Conservation (phyloP, 1,140 invertebrate genomes). For the Macrostomum lignano region DNA sequence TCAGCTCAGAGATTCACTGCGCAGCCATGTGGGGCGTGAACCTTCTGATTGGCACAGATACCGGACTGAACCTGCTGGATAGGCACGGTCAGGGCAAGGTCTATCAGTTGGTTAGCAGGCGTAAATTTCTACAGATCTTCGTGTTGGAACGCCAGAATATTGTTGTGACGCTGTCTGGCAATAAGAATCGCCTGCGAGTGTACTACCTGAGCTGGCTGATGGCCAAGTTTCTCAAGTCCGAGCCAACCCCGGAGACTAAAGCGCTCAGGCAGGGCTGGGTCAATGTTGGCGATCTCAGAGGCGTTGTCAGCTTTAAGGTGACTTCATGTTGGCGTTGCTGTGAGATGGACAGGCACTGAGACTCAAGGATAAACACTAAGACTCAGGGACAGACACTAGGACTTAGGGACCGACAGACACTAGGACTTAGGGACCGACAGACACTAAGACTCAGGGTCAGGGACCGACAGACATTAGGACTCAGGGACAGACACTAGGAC, state of each 20-base stretch:
- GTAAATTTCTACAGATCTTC: constrained; percentile 97
- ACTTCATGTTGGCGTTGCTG: too few relatives aligned
- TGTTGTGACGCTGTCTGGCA: constrained; percentile 87
- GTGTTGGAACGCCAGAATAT: constrained; percentile 98
- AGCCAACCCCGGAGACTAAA: too few relatives aligned
- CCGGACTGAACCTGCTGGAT: constrained; percentile 85
- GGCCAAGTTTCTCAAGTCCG: constrained; percentile 1
- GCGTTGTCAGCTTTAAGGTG: constrained; percentile 94
- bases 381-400: too few relatives aligned
- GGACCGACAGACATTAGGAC: too few relatives aligned
- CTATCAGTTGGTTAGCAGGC: constrained; percentile 84
- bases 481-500: too few relatives aligned
- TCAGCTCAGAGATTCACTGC: constrained; percentile 92
- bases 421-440: too few relatives aligned
- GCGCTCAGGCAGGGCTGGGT: constrained; percentile 94
- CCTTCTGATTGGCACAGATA: constrained; percentile 87
- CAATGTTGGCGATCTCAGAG: constrained; percentile 91
- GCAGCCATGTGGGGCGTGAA: constrained; percentile 97
- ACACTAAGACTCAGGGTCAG: too few relatives aligned
- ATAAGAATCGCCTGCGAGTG: constrained; percentile 88
- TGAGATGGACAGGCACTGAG: too few relatives aligned
- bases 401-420: too few relatives aligned
- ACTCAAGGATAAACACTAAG: too few relatives aligned
- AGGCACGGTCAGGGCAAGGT: constrained; percentile 95
- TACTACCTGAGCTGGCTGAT: constrained; percentile 86